Base-by-base conservation (phyloP, 2,797 vertebrate species). In the Taeniopygia guttata region DNA sequence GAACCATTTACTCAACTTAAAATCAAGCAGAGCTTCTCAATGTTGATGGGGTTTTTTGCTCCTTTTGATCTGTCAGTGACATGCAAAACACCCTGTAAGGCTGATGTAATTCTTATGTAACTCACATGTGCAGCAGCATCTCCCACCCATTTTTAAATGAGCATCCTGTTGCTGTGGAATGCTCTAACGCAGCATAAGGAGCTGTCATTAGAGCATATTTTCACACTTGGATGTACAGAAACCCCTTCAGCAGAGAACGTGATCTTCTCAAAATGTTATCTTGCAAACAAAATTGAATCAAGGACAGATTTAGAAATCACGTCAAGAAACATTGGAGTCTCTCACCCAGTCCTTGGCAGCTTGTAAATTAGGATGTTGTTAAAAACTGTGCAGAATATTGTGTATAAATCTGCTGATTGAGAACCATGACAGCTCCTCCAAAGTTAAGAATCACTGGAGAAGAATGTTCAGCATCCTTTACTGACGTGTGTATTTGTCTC, bases 391-490 rank as follows among this genome's bases (percentile, higher is more conserved):
- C 51, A 55, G 84, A 69, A 60, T 75, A 19, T 59, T 66, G 52
- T 54, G 11, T 38, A 26, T 75, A 48, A 83, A 87, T 95, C n/a
- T 93, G 58, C 34, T 68, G 16, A 5, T 36, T 45, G n/a, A 84
- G 43, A 84, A 42, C 21, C 6, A 36, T 88, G 58, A 66, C 85
- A 91, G 25, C 11, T 73, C 21, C 45, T 95, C 51, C 58, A 46
- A 54, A 58, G 18, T 74, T 40, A 67, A 68, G 82, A 81, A 76
- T 93, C 82, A 88, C 11, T 66, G 34, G 72, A 63, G 66, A 94
- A 94, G 59, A 91, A 88, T 92, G 72, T 91, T 94, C 79, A 89
- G 42, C 70, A 92, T 87, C 16, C 21, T 72, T 81, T 67, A 29
- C 26, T 90, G 82, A 59, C 48, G 1, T 20, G 17, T 17, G 16